Base-by-base conservation (phyloP, 2,888 invertebrate genomes). In the Sarcophaga carnaria region DNA sequence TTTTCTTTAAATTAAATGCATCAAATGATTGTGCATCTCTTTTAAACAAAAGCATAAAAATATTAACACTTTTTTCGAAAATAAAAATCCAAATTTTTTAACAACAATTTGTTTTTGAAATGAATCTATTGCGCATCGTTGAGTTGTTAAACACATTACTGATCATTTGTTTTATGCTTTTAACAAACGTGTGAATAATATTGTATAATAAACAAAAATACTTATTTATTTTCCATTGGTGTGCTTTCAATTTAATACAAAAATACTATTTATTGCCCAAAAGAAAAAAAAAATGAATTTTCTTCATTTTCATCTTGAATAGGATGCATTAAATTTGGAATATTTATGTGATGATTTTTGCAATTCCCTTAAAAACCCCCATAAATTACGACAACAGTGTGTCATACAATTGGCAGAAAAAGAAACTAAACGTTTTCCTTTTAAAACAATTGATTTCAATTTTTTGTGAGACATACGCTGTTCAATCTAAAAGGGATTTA, bases 161-260 rank as follows among this genome's bases (percentile, higher is more conserved):
- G 25, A 27, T 45, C 5, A 20, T 66, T 66, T 66, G 5, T 22
- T 47, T 45, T 45, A 27, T 71, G 5, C 54, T 25, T 25, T 54
- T 47, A 75, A 80, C 67, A 75, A 80, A 80, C 74, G 74, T 80
- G 74, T 74, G 67, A 75, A 75, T 74, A 80, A 69, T 45, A 60
- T 27, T 37, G 37, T 37, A 37, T 37, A 37, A 37, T 37, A 37
- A 37, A 37, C 2, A 10, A 60, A 69, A 69, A 67, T 22, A 59
- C 3, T 8, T 59, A 47, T 80, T 80, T 74, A 81, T 54, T 54
- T 63, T 37, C 47, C 70, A 70, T 70, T 81, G 75, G 27, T 69
- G 75, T 37, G 75, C 70, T 49, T 49, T 49, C 22, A 11, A 49
- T 12, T 12, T 49, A 27, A 4, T 27, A 27, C 27, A 27, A 27